Evolutionary conservation across 2,113 vertebrate genomes (phyloP), one percentile per base, ranked within the genome.

Genomic region (Eurypyga helias): DNA sequence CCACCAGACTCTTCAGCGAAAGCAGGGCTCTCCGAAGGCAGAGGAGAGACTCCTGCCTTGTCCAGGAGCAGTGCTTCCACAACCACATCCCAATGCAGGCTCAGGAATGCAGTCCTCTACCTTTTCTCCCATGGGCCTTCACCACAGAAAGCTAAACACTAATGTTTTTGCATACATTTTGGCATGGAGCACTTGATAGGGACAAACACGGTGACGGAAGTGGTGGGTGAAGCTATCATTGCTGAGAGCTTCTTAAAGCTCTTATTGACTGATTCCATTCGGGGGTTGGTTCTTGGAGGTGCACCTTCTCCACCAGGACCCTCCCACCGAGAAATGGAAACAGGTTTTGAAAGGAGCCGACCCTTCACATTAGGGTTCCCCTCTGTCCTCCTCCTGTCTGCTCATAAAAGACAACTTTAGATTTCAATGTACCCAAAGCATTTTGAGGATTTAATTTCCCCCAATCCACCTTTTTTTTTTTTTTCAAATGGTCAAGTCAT

Each of bases 391-490:
- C 46, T 61, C 45, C 57, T 62, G 9, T 5, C 62, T 64, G 26
- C 58, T 88, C 11, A 10, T 26, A 55, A 91, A 82, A 10, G 6
- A 90, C 85, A 16, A 48, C 20, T 43, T 46, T 8, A 14, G 21
- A 87, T 87, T 87, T 84, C 87, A 65, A 43, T 17, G 60, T 45
- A 8, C n/a, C 55, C 41, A 80, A 90, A 83, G 57, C 9, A 72
- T 51, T 85, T 43, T 34, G 4, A 29, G 15, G 43, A 65, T 57
- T 65, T 52, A 69, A 41, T 24, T 26, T 8, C 20, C 4, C 8
- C 7, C 7, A 3, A 3, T 1, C 1, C 7, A 3, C 4, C 21
- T 17, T 28, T 33, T 51, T 55, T 43, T 46, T 33, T 31, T 36
- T 66, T 45, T 51, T 71, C 36, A 19, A 54, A 82, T 80, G 16